phyloP scores from a whole-genome alignment of 92 coral and sea anemone genomes.

The Palythoa grandis region DNA sequence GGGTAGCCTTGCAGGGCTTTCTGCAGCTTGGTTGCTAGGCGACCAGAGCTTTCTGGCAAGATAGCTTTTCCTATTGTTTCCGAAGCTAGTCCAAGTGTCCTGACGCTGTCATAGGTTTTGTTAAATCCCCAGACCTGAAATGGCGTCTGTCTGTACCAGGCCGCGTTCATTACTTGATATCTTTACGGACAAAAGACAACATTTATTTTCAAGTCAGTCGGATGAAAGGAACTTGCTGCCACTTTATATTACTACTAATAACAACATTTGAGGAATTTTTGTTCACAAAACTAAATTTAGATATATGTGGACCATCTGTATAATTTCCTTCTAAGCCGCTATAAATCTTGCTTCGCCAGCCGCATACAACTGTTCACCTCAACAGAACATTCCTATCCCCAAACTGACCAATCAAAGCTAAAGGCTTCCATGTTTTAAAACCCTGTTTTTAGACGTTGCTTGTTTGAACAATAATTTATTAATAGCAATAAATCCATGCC shows the following conservation, averaged over 20 bases:
- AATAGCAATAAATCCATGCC: too few species aligned
- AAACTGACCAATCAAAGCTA: too few species aligned
- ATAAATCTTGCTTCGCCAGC: too few species aligned
- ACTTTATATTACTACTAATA: background rate
- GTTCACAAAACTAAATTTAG: too few species aligned
- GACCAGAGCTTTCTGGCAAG: constrained; percentile 32
- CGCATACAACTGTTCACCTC: too few species aligned
- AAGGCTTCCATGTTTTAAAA: too few species aligned
- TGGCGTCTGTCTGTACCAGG: constrained; percentile 19
- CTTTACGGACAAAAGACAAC: background rate
- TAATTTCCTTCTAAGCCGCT: too few species aligned
- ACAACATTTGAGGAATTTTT: background rate
- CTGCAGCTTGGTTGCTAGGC: constrained; percentile 33
- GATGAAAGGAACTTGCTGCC: background rate
- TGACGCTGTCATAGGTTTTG: constrained; percentile 9
- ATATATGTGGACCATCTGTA: too few species aligned
- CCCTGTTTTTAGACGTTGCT: too few species aligned
- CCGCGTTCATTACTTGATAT: background rate
- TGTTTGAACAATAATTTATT: too few species aligned
- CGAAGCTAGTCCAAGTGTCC: constrained; percentile 20
- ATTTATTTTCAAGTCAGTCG: background rate
- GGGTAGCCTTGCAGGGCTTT: constrained; percentile 31
- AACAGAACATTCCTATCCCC: too few species aligned
- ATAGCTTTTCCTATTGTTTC: background rate
- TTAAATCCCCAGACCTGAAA: constrained; percentile 28